These are phyloP conservation scores for Taphrorychus bicolor DNA, from an alignment of 2,888 invertebrate species.

Conservation along the genomic window DNA sequence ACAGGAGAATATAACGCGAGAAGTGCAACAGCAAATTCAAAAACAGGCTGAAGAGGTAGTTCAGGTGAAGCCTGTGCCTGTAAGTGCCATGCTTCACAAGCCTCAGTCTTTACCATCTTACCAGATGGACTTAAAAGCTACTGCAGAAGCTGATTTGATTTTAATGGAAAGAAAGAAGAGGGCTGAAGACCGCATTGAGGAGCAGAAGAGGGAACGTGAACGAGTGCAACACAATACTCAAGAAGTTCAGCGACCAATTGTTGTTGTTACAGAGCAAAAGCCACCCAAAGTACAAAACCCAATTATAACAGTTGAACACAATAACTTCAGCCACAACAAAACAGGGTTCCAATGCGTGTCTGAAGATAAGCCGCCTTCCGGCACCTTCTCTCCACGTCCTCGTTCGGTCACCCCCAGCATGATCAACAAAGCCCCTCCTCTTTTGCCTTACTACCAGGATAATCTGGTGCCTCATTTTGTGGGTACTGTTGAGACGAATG, in stretches of 20 bases:
- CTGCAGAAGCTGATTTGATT: constrained; percentile 50
- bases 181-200: constrained; percentile 46
- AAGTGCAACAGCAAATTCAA: constrained; percentile 19
- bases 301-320: constrained; percentile 51
- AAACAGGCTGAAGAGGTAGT: constrained; percentile 52
- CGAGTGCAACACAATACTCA: constrained; percentile 36
- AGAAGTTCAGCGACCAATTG: neutral
- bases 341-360: constrained; percentile 67
- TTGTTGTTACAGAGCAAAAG: neutral
- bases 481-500: constrained; percentile 65
- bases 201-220: constrained; percentile 37
- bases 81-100: constrained; percentile 61
- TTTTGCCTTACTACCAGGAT: constrained; percentile 81
- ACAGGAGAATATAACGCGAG: constrained; percentile 44
- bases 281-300: constrained; percentile 46
- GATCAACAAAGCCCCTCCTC: constrained; percentile 77
- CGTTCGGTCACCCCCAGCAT: constrained; percentile 74
- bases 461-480: constrained; percentile 75
- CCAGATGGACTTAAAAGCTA: constrained; percentile 65
- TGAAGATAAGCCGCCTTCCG: constrained; percentile 60
- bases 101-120: constrained; percentile 70
- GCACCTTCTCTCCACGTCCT: constrained; percentile 64
- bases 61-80: constrained; percentile 50
- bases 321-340: constrained; percentile 53
- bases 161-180: constrained; percentile 48